Percentiles rank a stretch among this genome's conserved stretches.
Evolutionary conservation across 1,140 invertebrate species (phyloP).

Genomic region (Conus ventricosus): DNA sequence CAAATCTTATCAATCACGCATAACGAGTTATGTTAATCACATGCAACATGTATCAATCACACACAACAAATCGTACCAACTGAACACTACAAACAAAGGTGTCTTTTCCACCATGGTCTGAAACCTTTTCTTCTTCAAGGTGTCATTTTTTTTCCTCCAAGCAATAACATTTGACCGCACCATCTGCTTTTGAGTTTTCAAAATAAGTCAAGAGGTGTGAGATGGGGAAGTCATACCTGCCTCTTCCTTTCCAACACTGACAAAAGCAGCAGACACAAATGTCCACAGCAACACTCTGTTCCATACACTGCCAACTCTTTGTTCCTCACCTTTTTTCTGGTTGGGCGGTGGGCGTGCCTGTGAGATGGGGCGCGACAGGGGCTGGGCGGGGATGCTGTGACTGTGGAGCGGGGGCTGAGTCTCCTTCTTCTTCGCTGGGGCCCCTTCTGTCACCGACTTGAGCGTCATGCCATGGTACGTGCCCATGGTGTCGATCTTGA

Average conservation of each 20-base stretch:
- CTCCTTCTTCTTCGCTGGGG: constrained; percentile 79
- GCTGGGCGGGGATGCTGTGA: constrained; percentile 45
- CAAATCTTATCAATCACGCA: no score
- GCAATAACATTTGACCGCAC: no score
- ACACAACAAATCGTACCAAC: no score
- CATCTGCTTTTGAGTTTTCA: no score
- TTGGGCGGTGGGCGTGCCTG: constrained; percentile 71
- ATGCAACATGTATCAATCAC: no score
- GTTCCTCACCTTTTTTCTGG: constrained; percentile 72
- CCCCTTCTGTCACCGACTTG: constrained; percentile 96
- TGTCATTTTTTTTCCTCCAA: no score
- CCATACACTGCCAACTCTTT: no score
- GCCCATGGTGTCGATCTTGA: constrained; percentile 98
- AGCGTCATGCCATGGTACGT: constrained; percentile 98
- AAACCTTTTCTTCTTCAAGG: no score
- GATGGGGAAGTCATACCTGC: not conserved
- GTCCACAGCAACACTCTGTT: not conserved
- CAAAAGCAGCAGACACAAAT: not conserved
- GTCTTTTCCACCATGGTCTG: no score
- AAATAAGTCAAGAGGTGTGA: no score
- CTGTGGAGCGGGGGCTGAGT: constrained; percentile 42
- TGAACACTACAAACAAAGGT: no score
- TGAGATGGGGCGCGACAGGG: constrained; percentile 63
- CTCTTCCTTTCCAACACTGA: not conserved
- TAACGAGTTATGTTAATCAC: no score